A percentile compares a stretch with the other conserved stretches of the same genome.
phyloP scores from a whole-genome alignment of 2,888 invertebrate genomes.

The Coenonympha glycerion region DNA sequence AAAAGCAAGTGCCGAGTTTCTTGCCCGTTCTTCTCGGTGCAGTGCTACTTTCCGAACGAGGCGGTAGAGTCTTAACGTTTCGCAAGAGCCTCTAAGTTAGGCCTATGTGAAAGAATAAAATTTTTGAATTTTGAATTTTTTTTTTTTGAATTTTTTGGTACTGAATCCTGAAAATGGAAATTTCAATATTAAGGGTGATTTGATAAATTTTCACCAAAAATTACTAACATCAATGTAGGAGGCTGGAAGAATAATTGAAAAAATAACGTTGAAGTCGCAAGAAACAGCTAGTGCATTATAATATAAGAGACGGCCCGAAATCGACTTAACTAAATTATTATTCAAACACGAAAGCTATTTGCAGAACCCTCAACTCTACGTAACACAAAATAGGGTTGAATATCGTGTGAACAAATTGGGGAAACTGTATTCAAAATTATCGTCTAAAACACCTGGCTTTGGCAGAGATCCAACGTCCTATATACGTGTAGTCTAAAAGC shows the following conservation, averaged over 20 bases:
- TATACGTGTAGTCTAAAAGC: slow-evolving; percentile 1
- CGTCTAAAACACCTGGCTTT: slow-evolving; percentile 1
- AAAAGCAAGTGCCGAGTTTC: too few species aligned
- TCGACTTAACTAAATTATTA: slow-evolving; percentile 3
- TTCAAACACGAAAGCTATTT: background rate
- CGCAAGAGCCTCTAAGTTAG: too few species aligned
- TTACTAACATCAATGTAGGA: too few species aligned
- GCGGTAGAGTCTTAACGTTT: too few species aligned
- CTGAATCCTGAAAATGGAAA: too few species aligned
- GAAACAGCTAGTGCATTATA: background rate
- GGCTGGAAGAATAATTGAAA: background rate
- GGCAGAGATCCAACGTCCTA: background rate
- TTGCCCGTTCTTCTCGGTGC: too few species aligned
- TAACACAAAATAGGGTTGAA: background rate
- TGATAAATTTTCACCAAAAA: too few species aligned
- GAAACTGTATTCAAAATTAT: slow-evolving; percentile 3
- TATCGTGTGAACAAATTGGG: background rate
- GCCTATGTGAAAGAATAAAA: too few species aligned
- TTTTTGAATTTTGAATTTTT: too few species aligned
- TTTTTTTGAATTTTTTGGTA: too few species aligned
- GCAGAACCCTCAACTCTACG: background rate
- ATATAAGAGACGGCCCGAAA: slow-evolving; percentile 1
- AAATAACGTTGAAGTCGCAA: background rate
- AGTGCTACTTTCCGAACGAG: too few species aligned
- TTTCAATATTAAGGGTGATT: too few species aligned